Conservation (phyloP, 2,113 vertebrate genomes). For the Cochlearius cochlearius region DNA sequence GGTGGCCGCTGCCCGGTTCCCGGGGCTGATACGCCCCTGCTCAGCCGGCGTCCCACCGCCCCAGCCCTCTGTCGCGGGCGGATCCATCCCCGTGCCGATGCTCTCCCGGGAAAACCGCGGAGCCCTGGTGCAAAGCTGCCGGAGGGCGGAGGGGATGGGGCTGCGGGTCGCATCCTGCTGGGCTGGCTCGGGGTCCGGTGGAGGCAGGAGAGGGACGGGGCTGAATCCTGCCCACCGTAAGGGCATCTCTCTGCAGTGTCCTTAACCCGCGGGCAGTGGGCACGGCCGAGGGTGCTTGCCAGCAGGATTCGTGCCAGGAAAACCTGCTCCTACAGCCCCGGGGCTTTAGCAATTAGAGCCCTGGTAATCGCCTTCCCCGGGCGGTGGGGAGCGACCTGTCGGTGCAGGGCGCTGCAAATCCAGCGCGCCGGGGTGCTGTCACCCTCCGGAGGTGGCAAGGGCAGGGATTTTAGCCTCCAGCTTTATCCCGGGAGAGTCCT, state of each 20-base stretch:
- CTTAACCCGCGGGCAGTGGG: background rate
- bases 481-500: too few species aligned
- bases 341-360: slow-evolving; percentile 5
- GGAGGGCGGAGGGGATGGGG: background rate
- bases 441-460: background rate
- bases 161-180: background rate
- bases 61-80: rapidly evolving
- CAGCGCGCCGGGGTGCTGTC: background rate
- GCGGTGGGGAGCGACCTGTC: background rate
- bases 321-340: background rate
- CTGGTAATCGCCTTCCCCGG: background rate
- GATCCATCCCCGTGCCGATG: rapidly evolving
- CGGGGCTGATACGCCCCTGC: too few species aligned
- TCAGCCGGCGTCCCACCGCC: rapidly evolving
- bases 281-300: background rate
- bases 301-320: background rate
- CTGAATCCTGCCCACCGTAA: background rate
- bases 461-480: background rate
- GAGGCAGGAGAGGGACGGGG: background rate
- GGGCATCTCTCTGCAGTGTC: background rate
- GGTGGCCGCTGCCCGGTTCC: background rate
- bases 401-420: background rate
- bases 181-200: background rate
- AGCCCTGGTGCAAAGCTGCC: background rate
- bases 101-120: background rate